These are phyloP conservation scores for Corbicula japonica DNA, from an alignment of 2,888 invertebrate genomes.

Conservation along the genomic window DNA sequence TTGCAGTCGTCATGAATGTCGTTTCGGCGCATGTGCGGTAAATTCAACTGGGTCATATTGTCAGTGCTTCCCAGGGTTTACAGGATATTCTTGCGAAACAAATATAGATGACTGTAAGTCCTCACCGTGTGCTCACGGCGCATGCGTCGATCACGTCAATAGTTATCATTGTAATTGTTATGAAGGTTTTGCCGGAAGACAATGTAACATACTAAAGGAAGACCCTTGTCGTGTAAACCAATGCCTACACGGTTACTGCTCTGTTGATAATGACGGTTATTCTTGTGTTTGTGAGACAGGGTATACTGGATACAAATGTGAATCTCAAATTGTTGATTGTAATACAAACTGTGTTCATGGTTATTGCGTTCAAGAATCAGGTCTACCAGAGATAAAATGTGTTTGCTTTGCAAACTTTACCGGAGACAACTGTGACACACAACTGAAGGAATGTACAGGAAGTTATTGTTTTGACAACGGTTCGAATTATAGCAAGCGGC, in stretches of 20 bases:
- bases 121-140: conserved; percentile 50
- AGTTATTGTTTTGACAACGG: too few relatives aligned
- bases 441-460: too few relatives aligned
- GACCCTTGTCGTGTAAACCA: conserved; percentile 38
- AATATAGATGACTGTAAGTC: conserved; percentile 45
- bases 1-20: conserved; percentile 32
- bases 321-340: conserved; percentile 12
- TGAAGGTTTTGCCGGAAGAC: conserved; percentile 28
- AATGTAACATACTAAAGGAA: conserved; percentile 35
- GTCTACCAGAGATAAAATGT: not conserved
- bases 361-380: not conserved
- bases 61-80: conserved; percentile 63
- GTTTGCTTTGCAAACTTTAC: not conserved
- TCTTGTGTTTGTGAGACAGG: conserved; percentile 39
- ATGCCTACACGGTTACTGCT: conserved; percentile 48
- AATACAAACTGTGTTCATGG: conserved; percentile 10
- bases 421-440: not conserved
- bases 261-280: conserved; percentile 9
- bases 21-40: conserved; percentile 53
- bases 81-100: conserved; percentile 34
- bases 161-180: conserved; percentile 39
- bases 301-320: conserved; percentile 42
- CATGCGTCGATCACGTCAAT: conserved; percentile 50
- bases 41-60: conserved; percentile 55
- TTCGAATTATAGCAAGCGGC: too few relatives aligned